Conservation (phyloP, 2,888 invertebrate species). For the Adelphocoris suturalis region DNA sequence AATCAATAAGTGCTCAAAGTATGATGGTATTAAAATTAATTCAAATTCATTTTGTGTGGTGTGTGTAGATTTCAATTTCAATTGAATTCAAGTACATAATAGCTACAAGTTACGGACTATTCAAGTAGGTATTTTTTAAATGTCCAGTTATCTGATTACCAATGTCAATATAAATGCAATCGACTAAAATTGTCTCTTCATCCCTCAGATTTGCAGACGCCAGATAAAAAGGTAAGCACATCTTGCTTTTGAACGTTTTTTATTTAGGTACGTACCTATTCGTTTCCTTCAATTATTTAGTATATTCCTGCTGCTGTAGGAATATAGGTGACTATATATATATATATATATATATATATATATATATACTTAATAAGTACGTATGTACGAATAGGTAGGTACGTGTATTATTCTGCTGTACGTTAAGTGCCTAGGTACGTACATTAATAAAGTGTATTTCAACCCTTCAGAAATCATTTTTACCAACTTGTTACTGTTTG, state of each 20-base stretch:
- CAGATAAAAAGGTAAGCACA: slow-evolving; percentile 24
- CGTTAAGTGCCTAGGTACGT: neutral
- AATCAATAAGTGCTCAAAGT: slow-evolving; percentile 47
- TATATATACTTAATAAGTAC: too few species aligned
- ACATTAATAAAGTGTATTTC: neutral
- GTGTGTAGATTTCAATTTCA: too few species aligned
- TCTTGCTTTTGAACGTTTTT: neutral
- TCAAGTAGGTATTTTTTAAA: too few species aligned
- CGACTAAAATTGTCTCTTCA: neutral
- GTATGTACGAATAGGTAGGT: too few species aligned
- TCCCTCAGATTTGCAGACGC: slow-evolving; percentile 2
- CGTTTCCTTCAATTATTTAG: too few species aligned
- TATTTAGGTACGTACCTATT: too few species aligned
- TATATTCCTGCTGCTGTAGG: too few species aligned
- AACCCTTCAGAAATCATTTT: neutral
- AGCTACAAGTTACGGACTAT: too few species aligned
- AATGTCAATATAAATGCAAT: neutral
- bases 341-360: too few species aligned
- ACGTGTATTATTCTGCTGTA: too few species aligned
- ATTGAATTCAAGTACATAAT: neutral
- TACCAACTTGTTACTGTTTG: neutral
- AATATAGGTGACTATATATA: too few species aligned
- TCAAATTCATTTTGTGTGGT: neutral
- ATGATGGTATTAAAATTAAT: slow-evolving; percentile 36
- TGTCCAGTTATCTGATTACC: too few species aligned